Conservation (phyloP, 2,113 vertebrate species). For the Catagonus wagneri region DNA sequence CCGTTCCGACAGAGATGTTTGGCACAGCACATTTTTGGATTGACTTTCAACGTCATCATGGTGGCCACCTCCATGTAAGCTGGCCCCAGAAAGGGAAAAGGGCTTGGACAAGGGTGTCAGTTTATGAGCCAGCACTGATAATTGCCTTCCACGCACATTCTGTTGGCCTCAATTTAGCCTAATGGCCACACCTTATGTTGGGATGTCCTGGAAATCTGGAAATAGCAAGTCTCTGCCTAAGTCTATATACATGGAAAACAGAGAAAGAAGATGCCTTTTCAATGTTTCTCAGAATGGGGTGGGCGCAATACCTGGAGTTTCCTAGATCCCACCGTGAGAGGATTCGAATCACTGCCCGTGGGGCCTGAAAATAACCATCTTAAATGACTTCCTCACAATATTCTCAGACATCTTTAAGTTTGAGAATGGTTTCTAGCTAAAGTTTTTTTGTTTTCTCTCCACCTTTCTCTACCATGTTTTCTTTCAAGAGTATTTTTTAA, state of each 20-base stretch:
- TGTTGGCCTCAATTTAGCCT: not conserved
- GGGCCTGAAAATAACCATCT: not conserved
- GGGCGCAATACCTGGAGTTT: not conserved
- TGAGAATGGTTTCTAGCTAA: not conserved
- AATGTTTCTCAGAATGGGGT: not conserved
- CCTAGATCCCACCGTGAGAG: rapidly evolving
- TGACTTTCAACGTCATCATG: not conserved
- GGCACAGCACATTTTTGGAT: not conserved
- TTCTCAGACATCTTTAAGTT: not conserved
- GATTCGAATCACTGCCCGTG: not conserved
- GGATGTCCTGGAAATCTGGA: not conserved
- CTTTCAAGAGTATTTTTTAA: not conserved
- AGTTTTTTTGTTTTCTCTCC: not conserved
- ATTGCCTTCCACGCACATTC: not conserved
- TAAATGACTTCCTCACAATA: not conserved
- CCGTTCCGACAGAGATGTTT: not conserved
- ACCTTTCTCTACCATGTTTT: not conserved
- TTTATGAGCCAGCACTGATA: not conserved
- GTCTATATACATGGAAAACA: not conserved
- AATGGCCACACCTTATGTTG: not conserved
- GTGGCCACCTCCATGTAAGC: not conserved
- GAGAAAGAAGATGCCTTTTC: not conserved
- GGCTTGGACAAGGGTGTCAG: not conserved
- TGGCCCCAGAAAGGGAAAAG: not conserved
- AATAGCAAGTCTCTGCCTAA: not conserved